phyloP scores from a whole-genome alignment of 1,140 invertebrate species.

The Wiebesia pumilae region DNA sequence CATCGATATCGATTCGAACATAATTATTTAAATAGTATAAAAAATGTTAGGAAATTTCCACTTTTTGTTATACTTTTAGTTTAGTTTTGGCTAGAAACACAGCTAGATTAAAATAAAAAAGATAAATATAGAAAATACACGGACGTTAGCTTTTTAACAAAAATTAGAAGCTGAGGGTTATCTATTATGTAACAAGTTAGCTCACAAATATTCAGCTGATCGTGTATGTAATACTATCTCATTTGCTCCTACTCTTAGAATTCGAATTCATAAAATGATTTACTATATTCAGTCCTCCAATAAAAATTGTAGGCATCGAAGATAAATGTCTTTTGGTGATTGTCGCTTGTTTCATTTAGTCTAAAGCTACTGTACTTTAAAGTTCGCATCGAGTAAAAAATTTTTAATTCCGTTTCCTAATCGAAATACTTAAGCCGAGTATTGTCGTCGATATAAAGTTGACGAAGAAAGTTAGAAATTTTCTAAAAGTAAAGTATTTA shows the following conservation, averaged over 20 bases:
- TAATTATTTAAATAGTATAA: too few relatives aligned
- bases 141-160: neutral
- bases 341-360: slow-evolving; percentile 31
- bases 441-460: neutral
- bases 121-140: neutral
- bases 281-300: slow-evolving; percentile 65
- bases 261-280: slow-evolving; percentile 70
- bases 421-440: neutral
- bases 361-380: neutral
- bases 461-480: neutral
- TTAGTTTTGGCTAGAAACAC: neutral
- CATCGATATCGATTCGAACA: too few relatives aligned
- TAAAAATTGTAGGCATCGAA: slow-evolving; percentile 61
- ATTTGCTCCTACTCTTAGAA: slow-evolving; percentile 29
- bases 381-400: neutral
- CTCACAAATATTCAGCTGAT: slow-evolving; percentile 71
- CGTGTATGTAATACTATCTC: slow-evolving; percentile 57
- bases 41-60: neutral
- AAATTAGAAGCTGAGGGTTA: slow-evolving; percentile 66
- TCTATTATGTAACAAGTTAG: slow-evolving; percentile 71
- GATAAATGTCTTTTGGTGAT: slow-evolving; percentile 54
- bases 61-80: neutral
- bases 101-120: neutral
- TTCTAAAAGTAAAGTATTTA: neutral
- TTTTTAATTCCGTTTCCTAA: neutral